Conservation (phyloP, 2,113 vertebrate genomes). For the Oxyura jamaicensis region DNA sequence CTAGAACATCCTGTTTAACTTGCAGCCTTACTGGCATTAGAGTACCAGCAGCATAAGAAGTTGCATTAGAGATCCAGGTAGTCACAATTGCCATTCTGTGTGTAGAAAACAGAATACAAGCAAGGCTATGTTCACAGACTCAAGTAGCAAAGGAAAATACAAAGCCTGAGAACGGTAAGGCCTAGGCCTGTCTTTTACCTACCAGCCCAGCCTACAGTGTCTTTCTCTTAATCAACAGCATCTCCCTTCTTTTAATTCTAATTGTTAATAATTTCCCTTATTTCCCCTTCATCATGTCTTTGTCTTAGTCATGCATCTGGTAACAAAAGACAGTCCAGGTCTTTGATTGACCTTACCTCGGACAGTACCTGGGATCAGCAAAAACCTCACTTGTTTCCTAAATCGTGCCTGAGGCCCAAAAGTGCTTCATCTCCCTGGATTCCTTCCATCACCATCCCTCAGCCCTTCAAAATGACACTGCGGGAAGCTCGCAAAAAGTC, state of each 20-base stretch:
- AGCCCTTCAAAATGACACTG: constrained; percentile 75
- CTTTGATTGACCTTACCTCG: constrained; percentile 72
- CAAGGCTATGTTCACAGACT: background rate
- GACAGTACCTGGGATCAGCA: constrained; percentile 48
- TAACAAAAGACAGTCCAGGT: constrained; percentile 75
- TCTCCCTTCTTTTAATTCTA: background rate
- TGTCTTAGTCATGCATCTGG: constrained; percentile 57
- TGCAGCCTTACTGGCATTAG: background rate
- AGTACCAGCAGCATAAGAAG: background rate
- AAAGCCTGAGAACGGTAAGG: background rate
- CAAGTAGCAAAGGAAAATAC: background rate
- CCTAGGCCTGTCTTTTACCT: background rate
- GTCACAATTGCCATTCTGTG: background rate
- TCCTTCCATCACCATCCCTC: constrained; percentile 75
- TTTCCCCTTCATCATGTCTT: constrained; percentile 44
- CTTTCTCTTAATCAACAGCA: background rate
- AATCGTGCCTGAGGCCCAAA: constrained; percentile 57
- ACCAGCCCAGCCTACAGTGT: background rate
- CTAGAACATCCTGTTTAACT: background rate
- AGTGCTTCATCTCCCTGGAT: constrained; percentile 65
- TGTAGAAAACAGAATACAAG: background rate
- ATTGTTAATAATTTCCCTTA: constrained; percentile 7
- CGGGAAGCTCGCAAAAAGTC: constrained; percentile 72
- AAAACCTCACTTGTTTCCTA: constrained; percentile 34
- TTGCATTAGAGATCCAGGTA: background rate